These are phyloP conservation scores for Cricetomys ansorgei DNA, from an alignment of 2,113 vertebrate species.

Conservation along the genomic window DNA sequence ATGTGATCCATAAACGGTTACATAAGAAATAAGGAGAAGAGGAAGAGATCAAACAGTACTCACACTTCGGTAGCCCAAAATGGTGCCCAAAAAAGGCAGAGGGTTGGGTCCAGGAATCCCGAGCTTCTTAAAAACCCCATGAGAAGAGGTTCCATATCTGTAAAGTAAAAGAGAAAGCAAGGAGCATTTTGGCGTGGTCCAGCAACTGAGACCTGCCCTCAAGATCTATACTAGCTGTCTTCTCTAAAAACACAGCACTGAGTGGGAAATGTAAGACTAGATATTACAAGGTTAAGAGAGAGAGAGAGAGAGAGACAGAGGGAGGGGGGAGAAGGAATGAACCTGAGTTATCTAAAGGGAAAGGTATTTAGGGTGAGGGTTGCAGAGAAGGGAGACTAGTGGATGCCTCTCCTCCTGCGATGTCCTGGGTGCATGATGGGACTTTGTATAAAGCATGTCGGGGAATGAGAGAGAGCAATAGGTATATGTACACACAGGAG, in stretches of 20 bases:
- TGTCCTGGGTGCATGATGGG: not conserved
- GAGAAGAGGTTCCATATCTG: constrained; percentile 90
- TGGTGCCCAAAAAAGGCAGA: constrained; percentile 88
- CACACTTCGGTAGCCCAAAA: constrained; percentile 77
- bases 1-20: not conserved
- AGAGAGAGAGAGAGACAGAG: no score
- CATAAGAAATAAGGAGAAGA: not conserved
- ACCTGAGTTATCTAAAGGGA: not conserved
- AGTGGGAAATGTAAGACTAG: not conserved
- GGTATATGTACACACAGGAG: not conserved
- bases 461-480: not conserved
- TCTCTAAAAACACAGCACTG: not conserved
- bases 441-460: not conserved
- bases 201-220: not conserved
- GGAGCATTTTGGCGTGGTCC: not conserved
- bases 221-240: not conserved
- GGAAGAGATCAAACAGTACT: constrained; percentile 24
- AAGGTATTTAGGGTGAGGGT: not conserved
- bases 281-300: no score
- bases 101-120: constrained; percentile 88
- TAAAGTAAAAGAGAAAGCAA: constrained; percentile 33
- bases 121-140: constrained; percentile 87
- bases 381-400: not conserved
- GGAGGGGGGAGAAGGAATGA: no score
- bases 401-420: no score